Conservation (phyloP, 2,888 invertebrate genomes). For the Drosophila gaucha region DNA sequence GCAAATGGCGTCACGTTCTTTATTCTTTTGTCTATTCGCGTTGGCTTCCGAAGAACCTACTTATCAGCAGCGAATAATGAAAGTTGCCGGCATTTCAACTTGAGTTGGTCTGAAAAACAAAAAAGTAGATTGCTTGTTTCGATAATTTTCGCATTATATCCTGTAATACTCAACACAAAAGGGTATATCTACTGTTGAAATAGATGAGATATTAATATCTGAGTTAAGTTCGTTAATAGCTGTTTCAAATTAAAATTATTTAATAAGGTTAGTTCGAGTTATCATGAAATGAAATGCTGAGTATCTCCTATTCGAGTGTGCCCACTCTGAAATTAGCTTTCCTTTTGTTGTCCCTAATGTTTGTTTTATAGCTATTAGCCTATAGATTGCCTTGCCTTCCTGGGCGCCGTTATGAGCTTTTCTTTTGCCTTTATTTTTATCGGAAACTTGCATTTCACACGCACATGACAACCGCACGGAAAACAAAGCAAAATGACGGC, state of each 20-base stretch:
- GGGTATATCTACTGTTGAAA: background rate
- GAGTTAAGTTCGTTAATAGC: too few species aligned
- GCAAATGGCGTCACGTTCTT: constrained; percentile 47
- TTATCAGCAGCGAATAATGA: constrained; percentile 38
- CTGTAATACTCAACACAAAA: background rate
- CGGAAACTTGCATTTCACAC: constrained; percentile 71
- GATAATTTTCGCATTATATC: constrained; percentile 30
- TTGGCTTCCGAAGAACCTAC: constrained; percentile 14
- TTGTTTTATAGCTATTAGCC: constrained; percentile 50
- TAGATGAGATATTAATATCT: background rate
- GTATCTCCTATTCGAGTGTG: constrained; percentile 2
- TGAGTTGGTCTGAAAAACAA: constrained; percentile 10
- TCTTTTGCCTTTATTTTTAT: constrained; percentile 40
- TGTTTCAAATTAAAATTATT: too few species aligned
- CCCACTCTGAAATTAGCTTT: constrained; percentile 6
- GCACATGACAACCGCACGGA: constrained; percentile 60
- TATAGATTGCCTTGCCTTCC: constrained; percentile 37
- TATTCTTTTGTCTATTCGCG: constrained; percentile 13
- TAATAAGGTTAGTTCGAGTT: too few species aligned
- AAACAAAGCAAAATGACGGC: constrained; percentile 41
- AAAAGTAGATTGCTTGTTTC: constrained; percentile 19
- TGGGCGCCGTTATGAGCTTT: constrained; percentile 12
- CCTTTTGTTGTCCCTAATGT: constrained; percentile 34
- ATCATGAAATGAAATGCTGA: background rate
- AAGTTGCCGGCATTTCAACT: constrained; percentile 23